phyloP scores from a whole-genome alignment of 2,797 vertebrate genomes.

The Myoxocephalus aenaeus region DNA sequence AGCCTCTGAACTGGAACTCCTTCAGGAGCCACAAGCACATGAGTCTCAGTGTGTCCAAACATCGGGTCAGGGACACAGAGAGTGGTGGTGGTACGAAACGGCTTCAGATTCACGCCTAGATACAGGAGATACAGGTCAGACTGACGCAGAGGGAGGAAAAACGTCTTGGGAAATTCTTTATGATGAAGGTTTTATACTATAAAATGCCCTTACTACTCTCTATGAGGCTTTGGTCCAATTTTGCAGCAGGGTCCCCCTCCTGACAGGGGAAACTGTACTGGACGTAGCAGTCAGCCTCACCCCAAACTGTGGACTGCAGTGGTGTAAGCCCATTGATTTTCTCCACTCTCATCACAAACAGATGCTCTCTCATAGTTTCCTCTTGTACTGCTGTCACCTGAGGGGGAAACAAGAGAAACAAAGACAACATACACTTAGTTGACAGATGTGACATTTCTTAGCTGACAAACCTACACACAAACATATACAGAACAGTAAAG shows the following conservation, averaged over 20 bases:
- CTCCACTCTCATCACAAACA: conserved; percentile 91
- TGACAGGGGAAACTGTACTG: conserved; percentile 94
- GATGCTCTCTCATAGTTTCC: conserved; percentile 85
- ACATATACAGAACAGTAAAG: neutral
- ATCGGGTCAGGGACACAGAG: conserved; percentile 92
- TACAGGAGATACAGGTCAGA: neutral
- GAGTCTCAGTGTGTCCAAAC: conserved; percentile 90
- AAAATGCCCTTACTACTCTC: conserved; percentile 82
- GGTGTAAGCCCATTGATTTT: conserved; percentile 89
- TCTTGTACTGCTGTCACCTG: conserved; percentile 67
- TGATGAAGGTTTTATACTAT: neutral
- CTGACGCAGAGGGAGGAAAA: neutral
- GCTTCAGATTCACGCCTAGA: conserved; percentile 82
- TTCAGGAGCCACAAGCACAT: conserved; percentile 86
- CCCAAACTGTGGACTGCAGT: conserved; percentile 96
- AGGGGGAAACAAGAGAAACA: conserved; percentile 29
- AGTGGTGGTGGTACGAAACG: conserved; percentile 89
- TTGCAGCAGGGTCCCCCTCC: conserved; percentile 54
- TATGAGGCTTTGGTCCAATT: conserved; percentile 68
- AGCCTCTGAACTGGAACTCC: conserved; percentile 91
- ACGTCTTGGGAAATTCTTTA: neutral
- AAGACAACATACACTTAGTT: neutral
- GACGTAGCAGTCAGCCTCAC: conserved; percentile 96
- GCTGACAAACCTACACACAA: neutral
- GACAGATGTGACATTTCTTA: neutral